A percentile compares a stretch with the other conserved stretches of the same genome.
These are phyloP conservation scores for Chaetodon trifascialis DNA, from an alignment of 2,113 vertebrate genomes.

Conservation along the genomic window DNA sequence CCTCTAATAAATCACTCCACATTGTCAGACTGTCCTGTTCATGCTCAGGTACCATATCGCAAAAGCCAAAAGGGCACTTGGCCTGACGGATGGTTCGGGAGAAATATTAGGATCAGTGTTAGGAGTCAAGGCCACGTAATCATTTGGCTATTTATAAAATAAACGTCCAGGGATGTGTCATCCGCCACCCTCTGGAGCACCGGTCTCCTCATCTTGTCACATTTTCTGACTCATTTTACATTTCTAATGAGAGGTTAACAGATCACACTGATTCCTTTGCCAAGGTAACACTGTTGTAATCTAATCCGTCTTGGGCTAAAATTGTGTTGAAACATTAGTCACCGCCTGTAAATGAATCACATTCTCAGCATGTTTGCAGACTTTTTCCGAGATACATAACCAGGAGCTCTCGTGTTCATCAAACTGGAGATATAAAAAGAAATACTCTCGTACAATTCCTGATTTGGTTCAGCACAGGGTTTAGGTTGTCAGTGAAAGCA, in stretches of 20 bases:
- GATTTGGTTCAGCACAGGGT: not conserved
- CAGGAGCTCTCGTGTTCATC: not conserved
- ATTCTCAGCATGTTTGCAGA: not conserved
- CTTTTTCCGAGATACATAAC: not conserved
- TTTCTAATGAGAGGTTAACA: constrained; percentile 21
- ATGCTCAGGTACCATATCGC: constrained; percentile 45
- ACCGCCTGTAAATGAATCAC: constrained; percentile 13
- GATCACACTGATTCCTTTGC: constrained; percentile 1
- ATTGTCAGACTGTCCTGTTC: constrained; percentile 40
- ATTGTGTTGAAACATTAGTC: constrained; percentile 27
- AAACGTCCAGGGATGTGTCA: not conserved
- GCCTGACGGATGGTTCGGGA: constrained; percentile 46
- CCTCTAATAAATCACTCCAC: constrained; percentile 72
- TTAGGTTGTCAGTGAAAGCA: not conserved
- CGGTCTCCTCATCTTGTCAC: constrained; percentile 15
- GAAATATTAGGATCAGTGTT: constrained; percentile 43
- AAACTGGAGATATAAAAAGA: not conserved
- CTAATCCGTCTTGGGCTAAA: not conserved
- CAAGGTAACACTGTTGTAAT: not conserved
- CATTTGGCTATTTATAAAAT: constrained; percentile 12
- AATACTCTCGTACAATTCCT: not conserved
- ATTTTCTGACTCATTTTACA: constrained; percentile 50
- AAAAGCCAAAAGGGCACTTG: constrained; percentile 56
- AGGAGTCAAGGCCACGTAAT: constrained; percentile 26
- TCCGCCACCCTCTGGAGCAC: not conserved